These are phyloP conservation scores for Nothocercus nigrocapillus DNA, from an alignment of 2,113 vertebrate genomes.

Conservation along the genomic window DNA sequence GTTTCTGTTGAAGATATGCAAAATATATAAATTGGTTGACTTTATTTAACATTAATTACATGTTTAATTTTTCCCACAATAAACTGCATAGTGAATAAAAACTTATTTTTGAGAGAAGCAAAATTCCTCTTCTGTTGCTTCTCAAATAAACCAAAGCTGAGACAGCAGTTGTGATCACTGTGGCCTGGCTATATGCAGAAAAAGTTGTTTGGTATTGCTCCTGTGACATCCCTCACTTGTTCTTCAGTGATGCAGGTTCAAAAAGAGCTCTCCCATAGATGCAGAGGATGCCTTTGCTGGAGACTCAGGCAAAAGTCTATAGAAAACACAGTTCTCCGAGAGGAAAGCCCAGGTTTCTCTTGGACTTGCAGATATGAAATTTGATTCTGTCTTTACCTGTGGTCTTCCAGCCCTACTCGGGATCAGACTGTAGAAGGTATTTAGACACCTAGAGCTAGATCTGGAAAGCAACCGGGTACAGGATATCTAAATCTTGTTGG, in stretches of 20 bases:
- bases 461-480: neutral
- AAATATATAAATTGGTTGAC: neutral
- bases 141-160: neutral
- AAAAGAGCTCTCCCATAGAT: neutral
- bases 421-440: neutral
- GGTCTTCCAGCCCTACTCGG: no score
- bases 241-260: neutral
- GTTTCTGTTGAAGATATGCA: neutral
- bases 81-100: neutral
- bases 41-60: neutral
- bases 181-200: neutral
- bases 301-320: accelerated
- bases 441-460: neutral
- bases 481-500: neutral
- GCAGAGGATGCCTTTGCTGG: neutral
- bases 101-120: neutral
- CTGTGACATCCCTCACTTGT: no score
- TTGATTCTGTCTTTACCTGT: neutral
- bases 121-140: neutral
- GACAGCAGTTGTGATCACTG: neutral
- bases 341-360: neutral
- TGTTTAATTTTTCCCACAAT: neutral
- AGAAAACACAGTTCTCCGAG: neutral
- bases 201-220: neutral
- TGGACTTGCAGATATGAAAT: neutral